These are phyloP conservation scores for Anastrepha ludens DNA, from an alignment of 1,140 invertebrate species.

Conservation along the genomic window DNA sequence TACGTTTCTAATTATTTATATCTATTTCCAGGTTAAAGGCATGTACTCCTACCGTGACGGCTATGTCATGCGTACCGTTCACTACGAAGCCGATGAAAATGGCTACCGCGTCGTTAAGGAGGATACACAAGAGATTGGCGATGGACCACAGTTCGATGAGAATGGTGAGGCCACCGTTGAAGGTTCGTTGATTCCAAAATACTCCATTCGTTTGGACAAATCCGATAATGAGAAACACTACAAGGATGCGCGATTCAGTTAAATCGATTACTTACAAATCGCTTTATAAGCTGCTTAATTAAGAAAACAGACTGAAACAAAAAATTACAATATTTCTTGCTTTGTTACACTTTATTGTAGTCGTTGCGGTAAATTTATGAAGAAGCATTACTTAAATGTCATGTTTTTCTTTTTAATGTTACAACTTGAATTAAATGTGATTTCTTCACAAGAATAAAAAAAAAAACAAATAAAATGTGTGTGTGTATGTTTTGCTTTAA, in stretches of 20 bases:
- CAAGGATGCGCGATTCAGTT: conserved; percentile 61
- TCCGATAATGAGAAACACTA: conserved; percentile 64
- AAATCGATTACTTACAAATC: neutral
- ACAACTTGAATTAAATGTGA: conserved; percentile 44
- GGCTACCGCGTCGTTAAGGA: conserved; percentile 77
- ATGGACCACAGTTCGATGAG: conserved; percentile 75
- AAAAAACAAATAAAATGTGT: neutral
- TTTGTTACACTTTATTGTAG: conserved; percentile 1
- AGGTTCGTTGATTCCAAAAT: conserved; percentile 72
- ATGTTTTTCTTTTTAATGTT: conserved; percentile 10
- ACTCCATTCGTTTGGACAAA: conserved; percentile 70
- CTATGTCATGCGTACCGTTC: conserved; percentile 75
- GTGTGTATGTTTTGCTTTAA: neutral
- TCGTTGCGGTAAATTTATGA: neutral
- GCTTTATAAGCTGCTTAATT: conserved; percentile 28
- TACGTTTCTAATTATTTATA: neutral
- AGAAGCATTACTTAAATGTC: neutral
- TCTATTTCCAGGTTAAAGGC: conserved; percentile 68
- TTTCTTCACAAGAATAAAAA: conserved; percentile 3
- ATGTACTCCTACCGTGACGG: conserved; percentile 78
- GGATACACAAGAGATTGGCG: conserved; percentile 74
- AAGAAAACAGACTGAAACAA: conserved; percentile 44
- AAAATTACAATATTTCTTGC: neutral
- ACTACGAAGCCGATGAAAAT: conserved; percentile 78
- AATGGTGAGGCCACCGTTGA: conserved; percentile 75